phyloP scores from a whole-genome alignment of 2,113 vertebrate genomes.

The Argyrosomus japonicus region DNA sequence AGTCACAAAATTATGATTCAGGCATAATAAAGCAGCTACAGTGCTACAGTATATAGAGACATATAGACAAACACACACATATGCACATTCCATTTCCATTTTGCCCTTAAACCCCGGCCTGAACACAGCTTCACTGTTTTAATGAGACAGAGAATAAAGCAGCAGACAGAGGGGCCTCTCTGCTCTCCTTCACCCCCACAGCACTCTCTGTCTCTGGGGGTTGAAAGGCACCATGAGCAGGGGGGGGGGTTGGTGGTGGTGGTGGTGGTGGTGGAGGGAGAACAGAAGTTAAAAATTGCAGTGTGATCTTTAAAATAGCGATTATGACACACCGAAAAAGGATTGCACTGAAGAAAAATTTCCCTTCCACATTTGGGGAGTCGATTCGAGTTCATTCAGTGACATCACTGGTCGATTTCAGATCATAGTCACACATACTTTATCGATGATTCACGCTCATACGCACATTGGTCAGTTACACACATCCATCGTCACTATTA shows the following conservation, averaged over 20 bases:
- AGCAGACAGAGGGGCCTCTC: conserved; percentile 70
- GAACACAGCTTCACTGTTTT: conserved; percentile 74
- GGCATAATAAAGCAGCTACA: neutral
- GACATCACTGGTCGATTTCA: neutral
- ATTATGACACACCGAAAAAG: neutral
- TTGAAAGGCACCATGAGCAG: conserved; percentile 21
- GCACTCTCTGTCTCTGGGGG: conserved; percentile 20
- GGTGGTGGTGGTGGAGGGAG: conserved; percentile 1
- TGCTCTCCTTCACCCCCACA: conserved; percentile 53
- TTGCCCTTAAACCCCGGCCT: conserved; percentile 39
- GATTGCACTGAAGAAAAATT: neutral
- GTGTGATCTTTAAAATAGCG: neutral
- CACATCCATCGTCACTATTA: neutral
- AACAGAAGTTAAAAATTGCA: neutral
- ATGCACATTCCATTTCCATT: conserved; percentile 47
- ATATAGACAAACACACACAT: conserved; percentile 43
- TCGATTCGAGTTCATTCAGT: neutral
- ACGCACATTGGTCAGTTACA: neutral
- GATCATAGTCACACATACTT: neutral
- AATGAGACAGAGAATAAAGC: conserved; percentile 59
- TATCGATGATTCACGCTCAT: conserved; percentile 10
- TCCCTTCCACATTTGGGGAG: neutral
- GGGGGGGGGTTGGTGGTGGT: neutral
- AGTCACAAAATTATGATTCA: neutral
- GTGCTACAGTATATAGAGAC: neutral